Percentiles rank a stretch among this genome's conserved stretches.
Conservation (phyloP, 2,888 invertebrate genomes). For the Aethes cnicana region DNA sequence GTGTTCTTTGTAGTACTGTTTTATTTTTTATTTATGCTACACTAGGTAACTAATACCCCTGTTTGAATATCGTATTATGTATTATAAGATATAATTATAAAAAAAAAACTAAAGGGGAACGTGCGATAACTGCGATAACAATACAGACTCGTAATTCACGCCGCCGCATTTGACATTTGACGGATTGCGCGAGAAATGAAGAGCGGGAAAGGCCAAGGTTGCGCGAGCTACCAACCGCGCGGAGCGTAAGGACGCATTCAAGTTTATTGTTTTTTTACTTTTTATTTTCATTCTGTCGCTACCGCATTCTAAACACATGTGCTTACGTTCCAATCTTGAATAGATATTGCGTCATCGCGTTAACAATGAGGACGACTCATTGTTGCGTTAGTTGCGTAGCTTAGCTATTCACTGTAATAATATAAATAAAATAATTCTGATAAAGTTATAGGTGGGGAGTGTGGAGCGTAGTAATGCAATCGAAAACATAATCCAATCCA, state of each 20-base stretch:
- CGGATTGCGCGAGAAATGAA: slow-evolving; percentile 18
- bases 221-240: slow-evolving; percentile 27
- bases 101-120: slow-evolving; percentile 6
- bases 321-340: slow-evolving; percentile 34
- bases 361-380: slow-evolving; percentile 16
- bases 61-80: no score
- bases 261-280: slow-evolving; percentile 40
- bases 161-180: slow-evolving; percentile 24
- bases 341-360: slow-evolving; percentile 12
- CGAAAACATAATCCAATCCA: slow-evolving; percentile 6
- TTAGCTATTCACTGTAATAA: slow-evolving; percentile 11
- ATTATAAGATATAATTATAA: no score
- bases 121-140: slow-evolving; percentile 13
- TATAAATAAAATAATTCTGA: slow-evolving; percentile 24
- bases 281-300: slow-evolving; percentile 47
- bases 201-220: slow-evolving; percentile 27
- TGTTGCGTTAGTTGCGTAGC: slow-evolving; percentile 16
- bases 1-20: no score
- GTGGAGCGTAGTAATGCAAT: slow-evolving; percentile 6
- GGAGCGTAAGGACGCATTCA: slow-evolving; percentile 35
- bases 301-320: slow-evolving; percentile 42
- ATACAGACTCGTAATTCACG: slow-evolving; percentile 21
- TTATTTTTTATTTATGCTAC: no score
- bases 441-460: slow-evolving; percentile 1
- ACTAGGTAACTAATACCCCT: no score